Evolutionary conservation across 2,113 vertebrate genomes (phyloP).

Genomic region (Petaurus breviceps): DNA sequence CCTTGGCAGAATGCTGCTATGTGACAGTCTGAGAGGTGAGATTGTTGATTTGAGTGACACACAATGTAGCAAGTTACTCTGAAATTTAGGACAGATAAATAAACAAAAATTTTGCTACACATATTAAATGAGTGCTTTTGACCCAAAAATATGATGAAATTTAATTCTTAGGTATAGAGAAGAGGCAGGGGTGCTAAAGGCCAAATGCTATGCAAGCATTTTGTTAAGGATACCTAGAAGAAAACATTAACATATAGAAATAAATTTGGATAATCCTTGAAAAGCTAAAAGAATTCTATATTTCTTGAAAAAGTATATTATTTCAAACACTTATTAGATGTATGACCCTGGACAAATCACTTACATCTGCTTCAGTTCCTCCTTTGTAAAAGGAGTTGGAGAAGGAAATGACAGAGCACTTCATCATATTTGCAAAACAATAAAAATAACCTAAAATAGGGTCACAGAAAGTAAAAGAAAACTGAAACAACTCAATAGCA

Average conservation of each 20-base stretch:
- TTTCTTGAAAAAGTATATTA: not conserved
- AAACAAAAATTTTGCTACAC: not conserved
- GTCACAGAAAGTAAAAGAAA: no score
- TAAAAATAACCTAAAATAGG: no score
- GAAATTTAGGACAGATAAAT: not conserved
- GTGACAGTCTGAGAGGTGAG: not conserved
- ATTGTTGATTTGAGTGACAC: not conserved
- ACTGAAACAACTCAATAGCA: no score
- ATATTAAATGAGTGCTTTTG: not conserved
- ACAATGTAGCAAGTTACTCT: not conserved
- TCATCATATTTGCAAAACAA: no score
- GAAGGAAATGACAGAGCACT: no score
- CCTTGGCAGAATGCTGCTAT: not conserved
- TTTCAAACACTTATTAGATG: no score
- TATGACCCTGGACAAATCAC: no score
- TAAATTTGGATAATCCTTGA: not conserved
- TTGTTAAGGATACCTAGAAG: not conserved
- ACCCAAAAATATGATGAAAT: not conserved
- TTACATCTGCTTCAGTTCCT: no score
- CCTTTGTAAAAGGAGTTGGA: no score
- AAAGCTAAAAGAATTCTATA: not conserved
- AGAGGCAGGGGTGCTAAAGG: not conserved
- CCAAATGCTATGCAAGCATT: not conserved
- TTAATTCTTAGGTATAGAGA: not conserved
- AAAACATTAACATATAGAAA: not conserved